Percentiles rank a stretch among this genome's conserved stretches.
Conservation (phyloP, 2,888 invertebrate genomes). For the Anthoptus insignis region DNA sequence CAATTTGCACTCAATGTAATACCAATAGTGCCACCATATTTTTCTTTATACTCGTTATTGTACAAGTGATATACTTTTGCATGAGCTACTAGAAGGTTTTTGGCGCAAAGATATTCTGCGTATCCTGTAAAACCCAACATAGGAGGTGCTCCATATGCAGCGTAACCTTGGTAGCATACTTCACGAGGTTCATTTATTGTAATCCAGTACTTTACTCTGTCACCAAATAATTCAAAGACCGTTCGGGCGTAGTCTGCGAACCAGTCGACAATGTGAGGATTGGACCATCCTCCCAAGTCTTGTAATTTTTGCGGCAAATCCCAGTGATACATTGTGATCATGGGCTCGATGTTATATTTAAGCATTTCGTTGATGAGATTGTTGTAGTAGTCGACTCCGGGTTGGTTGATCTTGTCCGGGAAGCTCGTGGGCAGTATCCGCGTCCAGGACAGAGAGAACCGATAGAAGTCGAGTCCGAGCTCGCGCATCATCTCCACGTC, state of each 20-base stretch:
- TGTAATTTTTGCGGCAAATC: slow-evolving; percentile 83
- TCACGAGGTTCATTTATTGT: too few relatives aligned
- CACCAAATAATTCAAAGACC: slow-evolving; percentile 68
- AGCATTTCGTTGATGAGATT: slow-evolving; percentile 85
- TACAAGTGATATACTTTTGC: too few relatives aligned
- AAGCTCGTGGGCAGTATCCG: slow-evolving; percentile 87
- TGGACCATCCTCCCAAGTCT: slow-evolving; percentile 83
- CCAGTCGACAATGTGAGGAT: slow-evolving; percentile 73
- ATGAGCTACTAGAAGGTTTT: too few relatives aligned
- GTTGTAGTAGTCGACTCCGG: slow-evolving; percentile 64
- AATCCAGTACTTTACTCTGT: too few relatives aligned
- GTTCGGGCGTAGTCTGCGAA: slow-evolving; percentile 76
- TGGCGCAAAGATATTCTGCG: too few relatives aligned
- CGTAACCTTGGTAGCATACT: too few relatives aligned
- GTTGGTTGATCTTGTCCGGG: slow-evolving; percentile 81
- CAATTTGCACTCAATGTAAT: too few relatives aligned
- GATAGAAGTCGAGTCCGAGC: slow-evolving; percentile 79
- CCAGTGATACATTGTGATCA: too few relatives aligned
- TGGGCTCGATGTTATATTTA: slow-evolving; percentile 86
- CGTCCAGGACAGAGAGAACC: slow-evolving; percentile 89
- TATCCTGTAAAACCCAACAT: too few relatives aligned
- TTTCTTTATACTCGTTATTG: too few relatives aligned
- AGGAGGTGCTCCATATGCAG: too few relatives aligned
- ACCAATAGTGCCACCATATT: too few relatives aligned
- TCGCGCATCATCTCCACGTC: slow-evolving; percentile 78